Evolutionary conservation across 2,797 vertebrate genomes (phyloP), one percentile per base, ranked within the genome.

Genomic region (Muscicapa striata): DNA sequence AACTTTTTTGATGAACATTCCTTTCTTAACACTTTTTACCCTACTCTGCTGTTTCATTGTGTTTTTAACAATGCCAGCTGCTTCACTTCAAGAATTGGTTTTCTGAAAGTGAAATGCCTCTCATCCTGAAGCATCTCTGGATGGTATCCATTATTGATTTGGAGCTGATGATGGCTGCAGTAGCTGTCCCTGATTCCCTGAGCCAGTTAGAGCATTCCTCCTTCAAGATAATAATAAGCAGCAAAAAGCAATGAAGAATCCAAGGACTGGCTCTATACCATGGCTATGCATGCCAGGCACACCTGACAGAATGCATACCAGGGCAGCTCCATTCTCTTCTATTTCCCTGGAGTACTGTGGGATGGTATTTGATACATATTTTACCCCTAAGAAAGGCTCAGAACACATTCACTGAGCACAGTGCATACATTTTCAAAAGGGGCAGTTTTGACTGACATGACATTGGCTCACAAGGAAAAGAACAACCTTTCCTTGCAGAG

Each of bases 81-180:
- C 77, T 95, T 89, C 69, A n/a, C 49, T 78, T 93, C 32, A 84
- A 64, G 51, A 70, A 77, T 10, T 0, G 2, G 82, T 91, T 92
- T 94, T 67, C 79, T 94, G 67, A 84, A 96, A 94, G 51, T 59
- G 66, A 93, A 95, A 92, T 30, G n/a, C 38, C 20, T 93, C 52
- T 91, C 85, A 76, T 62, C 43, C 66, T 83, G 84, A 93, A 90
- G 68, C 43, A 77, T 73, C 70, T 94, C 83, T 95, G 73, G 86
- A 79, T 70, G 18, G 52, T 85, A 64, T 89, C 76, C 26, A 41
- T 69, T 95, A 94, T 77, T 94, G 90, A 95, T 95, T 87, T 85
- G 76, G 67, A 93, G 64, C 26, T 79, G 81, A 79, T 83, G 91
- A 82, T 68, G 67, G 58, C 55, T 92, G 62, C 72, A 86, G 82